Conservation (phyloP, 2,797 vertebrate genomes). For the Falco concolor region DNA sequence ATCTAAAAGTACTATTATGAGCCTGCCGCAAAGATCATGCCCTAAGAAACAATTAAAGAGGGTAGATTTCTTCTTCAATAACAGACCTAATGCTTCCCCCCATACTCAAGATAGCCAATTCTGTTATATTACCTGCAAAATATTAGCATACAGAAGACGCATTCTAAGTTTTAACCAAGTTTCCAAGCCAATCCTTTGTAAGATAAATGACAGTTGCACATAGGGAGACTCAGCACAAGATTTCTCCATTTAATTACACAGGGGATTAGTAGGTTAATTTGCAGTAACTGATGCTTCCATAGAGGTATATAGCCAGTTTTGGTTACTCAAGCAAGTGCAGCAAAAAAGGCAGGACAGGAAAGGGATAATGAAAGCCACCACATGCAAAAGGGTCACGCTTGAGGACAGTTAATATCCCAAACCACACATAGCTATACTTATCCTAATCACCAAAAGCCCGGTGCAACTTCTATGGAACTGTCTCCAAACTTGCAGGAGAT, state of each 20-base stretch:
- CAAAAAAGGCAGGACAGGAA: not conserved
- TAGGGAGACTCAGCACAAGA: not conserved
- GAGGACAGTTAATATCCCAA: constrained; percentile 54
- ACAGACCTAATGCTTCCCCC: not conserved
- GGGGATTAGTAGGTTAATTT: constrained; percentile 30
- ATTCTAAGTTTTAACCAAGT: not conserved
- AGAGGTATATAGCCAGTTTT: constrained; percentile 43
- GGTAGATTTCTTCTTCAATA: not conserved
- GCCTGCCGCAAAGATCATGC: constrained; percentile 58
- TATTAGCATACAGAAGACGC: not conserved
- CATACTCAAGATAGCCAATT: not conserved
- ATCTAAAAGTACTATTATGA: not conserved
- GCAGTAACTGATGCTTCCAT: constrained; percentile 64
- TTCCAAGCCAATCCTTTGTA: constrained; percentile 48
- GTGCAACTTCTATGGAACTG: not conserved
- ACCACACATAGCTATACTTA: not conserved
- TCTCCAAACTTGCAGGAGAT: not conserved
- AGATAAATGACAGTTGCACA: constrained; percentile 25
- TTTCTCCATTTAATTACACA: not conserved
- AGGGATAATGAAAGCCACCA: not conserved
- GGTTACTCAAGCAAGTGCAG: constrained; percentile 57
- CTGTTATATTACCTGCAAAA: not conserved
- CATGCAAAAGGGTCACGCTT: constrained; percentile 44
- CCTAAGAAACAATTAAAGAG: not conserved
- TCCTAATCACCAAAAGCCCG: not conserved